These are phyloP conservation scores for Glyptemys insculpta DNA, from an alignment of 2,797 vertebrate species.

Conservation along the genomic window DNA sequence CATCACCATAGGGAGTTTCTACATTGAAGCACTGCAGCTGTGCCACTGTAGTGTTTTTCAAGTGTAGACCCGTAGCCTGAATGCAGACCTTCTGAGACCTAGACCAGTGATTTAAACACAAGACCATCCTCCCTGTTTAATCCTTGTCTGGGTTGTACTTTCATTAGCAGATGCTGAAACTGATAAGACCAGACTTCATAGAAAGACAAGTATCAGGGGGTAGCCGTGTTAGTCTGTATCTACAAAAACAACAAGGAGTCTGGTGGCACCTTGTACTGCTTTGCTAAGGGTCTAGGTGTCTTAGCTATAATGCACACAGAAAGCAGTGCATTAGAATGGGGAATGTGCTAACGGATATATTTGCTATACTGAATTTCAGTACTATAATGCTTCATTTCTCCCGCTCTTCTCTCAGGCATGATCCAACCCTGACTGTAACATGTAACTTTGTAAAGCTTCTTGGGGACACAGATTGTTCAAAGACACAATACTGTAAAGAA, in stretches of 20 bases:
- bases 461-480: not conserved
- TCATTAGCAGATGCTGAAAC: not conserved
- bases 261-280: not conserved
- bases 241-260: too few species aligned
- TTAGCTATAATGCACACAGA: not conserved
- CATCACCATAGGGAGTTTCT: not conserved
- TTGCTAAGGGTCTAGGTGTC: not conserved
- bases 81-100: not conserved
- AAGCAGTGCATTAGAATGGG: not conserved
- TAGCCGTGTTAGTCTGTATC: too few species aligned
- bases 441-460: constrained; percentile 21
- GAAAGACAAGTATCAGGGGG: not conserved
- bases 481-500: not conserved
- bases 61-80: not conserved
- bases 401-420: not conserved
- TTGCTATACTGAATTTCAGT: not conserved
- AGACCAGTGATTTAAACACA: not conserved
- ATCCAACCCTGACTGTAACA: not conserved
- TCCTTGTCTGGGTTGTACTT: not conserved
- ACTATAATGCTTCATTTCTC: not conserved
- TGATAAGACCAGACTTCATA: not conserved
- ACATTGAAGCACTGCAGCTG: not conserved
- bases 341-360: not conserved
- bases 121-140: not conserved
- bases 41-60: not conserved